Conservation (phyloP, 2,797 vertebrate genomes). For the Poeciliopsis infans region DNA sequence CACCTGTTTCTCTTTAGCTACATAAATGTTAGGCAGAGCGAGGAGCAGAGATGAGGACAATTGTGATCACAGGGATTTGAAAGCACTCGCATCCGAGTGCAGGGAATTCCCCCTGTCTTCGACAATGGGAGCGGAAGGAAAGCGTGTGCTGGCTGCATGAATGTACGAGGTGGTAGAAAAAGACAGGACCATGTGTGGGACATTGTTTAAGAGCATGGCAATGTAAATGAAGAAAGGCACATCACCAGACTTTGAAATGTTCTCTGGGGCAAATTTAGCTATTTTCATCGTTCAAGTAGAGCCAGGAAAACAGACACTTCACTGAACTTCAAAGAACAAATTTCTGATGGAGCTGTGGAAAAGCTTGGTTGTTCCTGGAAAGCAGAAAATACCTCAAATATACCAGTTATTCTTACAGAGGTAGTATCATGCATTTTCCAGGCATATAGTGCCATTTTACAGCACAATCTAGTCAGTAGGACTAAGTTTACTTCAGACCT, state of each 20-base stretch:
- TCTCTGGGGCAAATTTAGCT: not conserved
- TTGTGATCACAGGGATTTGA: slow-evolving; percentile 55
- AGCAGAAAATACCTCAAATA: not conserved
- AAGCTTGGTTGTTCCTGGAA: not conserved
- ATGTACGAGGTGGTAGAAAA: slow-evolving; percentile 52
- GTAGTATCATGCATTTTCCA: too few relatives aligned
- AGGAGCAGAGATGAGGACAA: slow-evolving; percentile 50
- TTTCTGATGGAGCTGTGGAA: not conserved
- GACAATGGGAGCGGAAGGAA: slow-evolving; percentile 84
- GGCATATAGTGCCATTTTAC: too few relatives aligned
- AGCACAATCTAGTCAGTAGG: too few relatives aligned
- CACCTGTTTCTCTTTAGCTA: slow-evolving; percentile 62
- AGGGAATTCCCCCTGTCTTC: slow-evolving; percentile 75
- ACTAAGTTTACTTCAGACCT: too few relatives aligned
- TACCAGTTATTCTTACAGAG: not conserved
- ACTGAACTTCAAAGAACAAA: not conserved
- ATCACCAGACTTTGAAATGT: slow-evolving; percentile 16
- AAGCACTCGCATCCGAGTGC: slow-evolving; percentile 59
- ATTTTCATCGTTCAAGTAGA: not conserved
- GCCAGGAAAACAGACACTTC: not conserved
- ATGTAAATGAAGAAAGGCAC: slow-evolving; percentile 17
- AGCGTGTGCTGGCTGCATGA: slow-evolving; percentile 60
- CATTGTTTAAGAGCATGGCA: slow-evolving; percentile 5
- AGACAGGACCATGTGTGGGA: slow-evolving; percentile 48
- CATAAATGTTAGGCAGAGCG: slow-evolving; percentile 37